Conservation (phyloP, 2,113 vertebrate species). For the Oryzias woworae region DNA sequence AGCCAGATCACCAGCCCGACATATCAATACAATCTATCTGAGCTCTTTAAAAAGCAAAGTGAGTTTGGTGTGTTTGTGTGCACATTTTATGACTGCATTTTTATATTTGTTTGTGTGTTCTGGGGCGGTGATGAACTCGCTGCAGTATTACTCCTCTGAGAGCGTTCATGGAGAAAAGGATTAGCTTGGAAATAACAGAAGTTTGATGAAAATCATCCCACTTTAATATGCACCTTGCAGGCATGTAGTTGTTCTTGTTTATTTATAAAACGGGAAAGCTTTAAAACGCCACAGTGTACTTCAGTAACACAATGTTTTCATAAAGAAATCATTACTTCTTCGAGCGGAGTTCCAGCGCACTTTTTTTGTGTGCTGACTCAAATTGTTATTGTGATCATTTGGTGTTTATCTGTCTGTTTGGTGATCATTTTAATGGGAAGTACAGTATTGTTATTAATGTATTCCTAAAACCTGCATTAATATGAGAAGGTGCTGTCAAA, state of each 20-base stretch:
- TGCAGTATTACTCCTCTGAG: slow-evolving; percentile 59
- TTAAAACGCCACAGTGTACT: slow-evolving; percentile 33
- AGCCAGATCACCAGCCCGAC: slow-evolving; percentile 69
- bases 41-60: slow-evolving; percentile 63
- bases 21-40: slow-evolving; percentile 67
- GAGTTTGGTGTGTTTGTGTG: slow-evolving; percentile 24
- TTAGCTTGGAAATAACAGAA: slow-evolving; percentile 67
- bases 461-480: too few species aligned
- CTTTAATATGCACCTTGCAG: slow-evolving; percentile 53
- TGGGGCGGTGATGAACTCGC: slow-evolving; percentile 52
- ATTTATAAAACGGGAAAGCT: slow-evolving; percentile 59
- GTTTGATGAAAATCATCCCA: slow-evolving; percentile 73
- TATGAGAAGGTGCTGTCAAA: neutral
- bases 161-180: slow-evolving; percentile 67
- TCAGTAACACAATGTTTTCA: slow-evolving; percentile 30
- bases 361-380: slow-evolving; percentile 6
- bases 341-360: slow-evolving; percentile 19
- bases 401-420: too few species aligned
- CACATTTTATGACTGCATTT: slow-evolving; percentile 26
- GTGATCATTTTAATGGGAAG: too few species aligned
- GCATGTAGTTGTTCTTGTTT: slow-evolving; percentile 55
- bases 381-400: too few species aligned
- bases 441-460: too few species aligned
- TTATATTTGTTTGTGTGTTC: slow-evolving; percentile 27
- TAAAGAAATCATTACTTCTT: slow-evolving; percentile 34